phyloP scores from a whole-genome alignment of 2,797 vertebrate genomes.

The Tachyglossus aculeatus region DNA sequence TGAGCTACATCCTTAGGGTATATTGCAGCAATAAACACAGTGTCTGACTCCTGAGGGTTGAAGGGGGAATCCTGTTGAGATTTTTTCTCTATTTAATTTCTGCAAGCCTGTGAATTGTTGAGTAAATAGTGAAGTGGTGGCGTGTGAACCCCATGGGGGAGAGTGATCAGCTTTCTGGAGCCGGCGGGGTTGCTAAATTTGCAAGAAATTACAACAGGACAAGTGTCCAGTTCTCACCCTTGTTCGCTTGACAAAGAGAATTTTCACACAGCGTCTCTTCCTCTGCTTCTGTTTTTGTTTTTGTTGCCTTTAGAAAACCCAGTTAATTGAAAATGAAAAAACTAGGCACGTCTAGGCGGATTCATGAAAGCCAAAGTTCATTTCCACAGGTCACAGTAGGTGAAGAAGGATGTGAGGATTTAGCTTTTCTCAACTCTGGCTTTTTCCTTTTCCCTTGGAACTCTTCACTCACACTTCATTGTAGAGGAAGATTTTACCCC shows the following conservation, averaged over 20 bases:
- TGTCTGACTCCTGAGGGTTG: rapidly evolving
- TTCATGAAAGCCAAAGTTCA: not conserved
- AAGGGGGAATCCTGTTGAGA: not conserved
- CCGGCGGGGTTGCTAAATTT: not conserved
- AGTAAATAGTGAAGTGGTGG: not conserved
- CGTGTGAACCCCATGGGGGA: not conserved
- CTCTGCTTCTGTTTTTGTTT: too few relatives aligned
- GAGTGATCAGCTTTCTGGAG: not conserved
- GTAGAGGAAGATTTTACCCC: too few relatives aligned
- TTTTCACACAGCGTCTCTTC: not conserved
- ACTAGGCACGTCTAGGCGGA: not conserved
- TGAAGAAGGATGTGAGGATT: not conserved
- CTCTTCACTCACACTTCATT: too few relatives aligned
- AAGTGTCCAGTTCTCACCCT: not conserved
- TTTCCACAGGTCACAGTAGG: not conserved
- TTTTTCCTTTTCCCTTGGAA: not conserved
- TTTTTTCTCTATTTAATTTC: not conserved
- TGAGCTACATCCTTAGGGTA: too few relatives aligned
- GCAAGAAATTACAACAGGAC: conserved; percentile 9
- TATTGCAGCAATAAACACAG: too few relatives aligned
- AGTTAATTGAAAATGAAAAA: not conserved
- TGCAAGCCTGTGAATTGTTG: not conserved
- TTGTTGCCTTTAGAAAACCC: too few relatives aligned
- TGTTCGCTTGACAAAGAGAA: conserved; percentile 3
- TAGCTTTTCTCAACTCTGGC: not conserved